Evolutionary conservation across 2,797 vertebrate genomes (phyloP), one percentile per base, ranked within the genome.

Genomic region (Alectoris magna): DNA sequence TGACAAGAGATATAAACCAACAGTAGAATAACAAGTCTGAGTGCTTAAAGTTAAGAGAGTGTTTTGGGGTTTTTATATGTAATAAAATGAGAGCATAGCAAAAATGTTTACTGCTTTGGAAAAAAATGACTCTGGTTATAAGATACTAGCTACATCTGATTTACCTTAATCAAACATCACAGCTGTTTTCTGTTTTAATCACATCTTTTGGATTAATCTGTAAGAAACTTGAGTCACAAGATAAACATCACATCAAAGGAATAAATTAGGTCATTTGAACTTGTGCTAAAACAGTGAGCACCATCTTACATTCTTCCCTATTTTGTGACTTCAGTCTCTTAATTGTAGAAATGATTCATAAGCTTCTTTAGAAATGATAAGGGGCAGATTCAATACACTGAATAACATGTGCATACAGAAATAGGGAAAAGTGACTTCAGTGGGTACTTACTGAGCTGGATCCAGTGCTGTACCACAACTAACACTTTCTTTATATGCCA

Each of bases 321-420:
- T 84, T 89, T 86, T 82, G 38, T 76, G 34, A 60, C 27, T 87
- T 91, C 10, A 46, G 10, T 41, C 43, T 86, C 59, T 49, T 79
- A 76, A 79, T 88, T 87, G 53, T 77, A 76, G 88, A 91, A 94
- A 79, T 34, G 3, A 87, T 84, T 87, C 63, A 84, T 34, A 76
- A 73, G 41, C 67, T 67, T 84, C 91, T 83, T 79, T 73, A 73
- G 67, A 81, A 39, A 79, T 77, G 88, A 55, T 13, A 90, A 84
- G 21, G 43, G 53, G 49, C 48, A 84, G 16, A 51, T 51, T 49
- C 0, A 1, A 60, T 36, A 34, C 15, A 60, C 24, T 44, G 55
- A 78, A 74, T 85, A 87, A 5, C 12, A 69, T n/a, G 72, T 92
- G 38, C 31, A 48, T 26, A 4, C 14, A 82, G 49, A 87, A 92